Evolutionary conservation across 2,888 invertebrate species (phyloP), one percentile per base, ranked within the genome.

Genomic region (Boloria selene): DNA sequence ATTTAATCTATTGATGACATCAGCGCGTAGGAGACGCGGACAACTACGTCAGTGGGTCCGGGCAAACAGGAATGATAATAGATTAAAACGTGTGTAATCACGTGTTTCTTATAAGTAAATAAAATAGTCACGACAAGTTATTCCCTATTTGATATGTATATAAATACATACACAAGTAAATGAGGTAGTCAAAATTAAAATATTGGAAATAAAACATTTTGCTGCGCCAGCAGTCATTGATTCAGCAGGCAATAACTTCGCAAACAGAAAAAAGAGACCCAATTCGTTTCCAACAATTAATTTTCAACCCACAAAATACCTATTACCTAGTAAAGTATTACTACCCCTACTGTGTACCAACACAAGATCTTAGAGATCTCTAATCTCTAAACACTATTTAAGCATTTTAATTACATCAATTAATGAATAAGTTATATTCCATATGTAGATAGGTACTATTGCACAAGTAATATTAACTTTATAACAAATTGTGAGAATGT

Each of bases 1-100:
- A 67, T 69, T 70, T 70, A 72, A 72, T 64, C 63, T 45, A 54
- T 61, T 62, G 64, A 59, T 74, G 73, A 74, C 73, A 73, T 74
- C 73, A 74, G 51, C 66, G 67, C 67, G 71, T 69, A 68, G 70
- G 71, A 69, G 68, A 70, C 51, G 49, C 49, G 53, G 61, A 64
- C 42, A 50, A 22, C 62, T 59, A 64, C 66, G 67, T 67, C 70
- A 70, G 54, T 50, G 56, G 53, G 52, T 56, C 22, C 31, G 42
- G 50, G 51, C 38, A 47, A 26, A 59, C 58, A 26, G 56, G 49
- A 54, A 58, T 42, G 54, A 61, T 59, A 59, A 67, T 60, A 60
- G 18, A 61, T 56, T 38, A 16, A 44, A 17, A 54, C 70, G 66
- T 63, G 68, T 70, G 61, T 16, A 17, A 13, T 38, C 55, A 55